Evolutionary conservation across 2,888 invertebrate genomes (phyloP).

Genomic region (Plemyria rubiginata): DNA sequence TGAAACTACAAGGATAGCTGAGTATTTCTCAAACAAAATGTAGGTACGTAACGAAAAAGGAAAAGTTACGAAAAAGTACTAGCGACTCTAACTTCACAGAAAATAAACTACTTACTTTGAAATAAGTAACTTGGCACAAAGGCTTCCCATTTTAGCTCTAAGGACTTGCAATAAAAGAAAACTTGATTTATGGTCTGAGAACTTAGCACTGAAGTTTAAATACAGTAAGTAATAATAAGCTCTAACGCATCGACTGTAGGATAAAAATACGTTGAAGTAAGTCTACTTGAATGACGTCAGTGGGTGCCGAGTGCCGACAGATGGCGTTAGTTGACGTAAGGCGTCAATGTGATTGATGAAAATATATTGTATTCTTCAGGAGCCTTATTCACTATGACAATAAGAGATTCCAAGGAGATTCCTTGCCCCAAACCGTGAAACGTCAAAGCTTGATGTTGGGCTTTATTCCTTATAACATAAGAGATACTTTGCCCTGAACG

Average conservation of each 20-base stretch:
- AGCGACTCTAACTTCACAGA: not conserved
- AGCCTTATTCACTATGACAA: too few species aligned
- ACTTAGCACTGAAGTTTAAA: conserved; percentile 12
- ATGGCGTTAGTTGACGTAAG: conserved; percentile 26
- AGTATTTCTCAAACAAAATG: too few species aligned
- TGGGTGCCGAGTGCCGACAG: conserved; percentile 11
- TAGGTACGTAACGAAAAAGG: too few species aligned
- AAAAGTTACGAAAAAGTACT: too few species aligned
- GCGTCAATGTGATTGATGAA: conserved; percentile 25
- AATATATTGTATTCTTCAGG: not conserved
- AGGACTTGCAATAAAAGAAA: conserved; percentile 47
- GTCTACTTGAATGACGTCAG: conserved; percentile 22
- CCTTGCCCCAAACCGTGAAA: too few species aligned
- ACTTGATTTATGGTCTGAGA: conserved; percentile 45
- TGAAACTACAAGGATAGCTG: too few species aligned
- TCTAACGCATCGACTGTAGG: conserved; percentile 1
- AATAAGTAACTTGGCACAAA: conserved; percentile 31
- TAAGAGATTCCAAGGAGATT: too few species aligned
- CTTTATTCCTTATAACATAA: too few species aligned
- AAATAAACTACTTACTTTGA: not conserved
- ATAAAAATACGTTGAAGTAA: not conserved
- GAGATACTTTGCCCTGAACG: too few species aligned
- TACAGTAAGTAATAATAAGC: conserved; percentile 17
- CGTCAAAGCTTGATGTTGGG: too few species aligned
- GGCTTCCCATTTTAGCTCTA: conserved; percentile 39